Evolutionary conservation across 2,888 invertebrate genomes (phyloP).

Genomic region (Calephelis perditalis): DNA sequence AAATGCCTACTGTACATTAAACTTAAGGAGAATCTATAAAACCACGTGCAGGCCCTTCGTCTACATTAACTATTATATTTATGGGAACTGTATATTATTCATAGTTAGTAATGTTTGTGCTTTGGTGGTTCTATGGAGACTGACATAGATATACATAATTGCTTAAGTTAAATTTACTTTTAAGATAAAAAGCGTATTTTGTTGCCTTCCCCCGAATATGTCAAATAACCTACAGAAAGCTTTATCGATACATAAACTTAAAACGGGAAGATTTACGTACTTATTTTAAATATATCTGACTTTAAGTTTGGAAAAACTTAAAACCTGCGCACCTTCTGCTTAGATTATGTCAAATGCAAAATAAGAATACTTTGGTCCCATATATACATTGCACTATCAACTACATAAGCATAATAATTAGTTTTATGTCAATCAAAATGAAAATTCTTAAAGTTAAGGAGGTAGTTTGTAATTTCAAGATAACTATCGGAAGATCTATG

Average conservation of each 20-base stretch:
- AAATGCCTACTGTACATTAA: conserved; percentile 28
- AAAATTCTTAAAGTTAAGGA: conserved; percentile 65
- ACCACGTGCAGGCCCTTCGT: conserved; percentile 45
- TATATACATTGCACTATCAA: conserved; percentile 28
- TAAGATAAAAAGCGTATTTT: conserved; percentile 81
- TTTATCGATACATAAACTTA: conserved; percentile 34
- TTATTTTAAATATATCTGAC: background rate
- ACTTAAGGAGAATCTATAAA: conserved; percentile 37
- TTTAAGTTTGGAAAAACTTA: background rate
- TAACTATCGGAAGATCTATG: conserved; percentile 24
- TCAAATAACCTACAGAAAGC: conserved; percentile 44
- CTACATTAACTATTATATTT: conserved; percentile 32
- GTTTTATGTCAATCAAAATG: conserved; percentile 38
- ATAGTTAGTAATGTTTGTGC: conserved; percentile 21
- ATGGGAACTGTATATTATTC: conserved; percentile 25
- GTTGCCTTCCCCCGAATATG: conserved; percentile 81
- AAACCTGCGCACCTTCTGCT: conserved; percentile 7
- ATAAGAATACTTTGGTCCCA: conserved; percentile 58
- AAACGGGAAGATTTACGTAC: conserved; percentile 3
- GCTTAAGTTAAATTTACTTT: conserved; percentile 37
- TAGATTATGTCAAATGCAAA: conserved; percentile 1
- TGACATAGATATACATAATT: conserved; percentile 27
- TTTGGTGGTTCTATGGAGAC: conserved; percentile 20
- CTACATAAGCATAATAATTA: conserved; percentile 3
- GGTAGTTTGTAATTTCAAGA: conserved; percentile 75